Evolutionary conservation across 2,888 invertebrate genomes (phyloP), one percentile per base, ranked within the genome.

Genomic region (Synanthedon tipuliformis): DNA sequence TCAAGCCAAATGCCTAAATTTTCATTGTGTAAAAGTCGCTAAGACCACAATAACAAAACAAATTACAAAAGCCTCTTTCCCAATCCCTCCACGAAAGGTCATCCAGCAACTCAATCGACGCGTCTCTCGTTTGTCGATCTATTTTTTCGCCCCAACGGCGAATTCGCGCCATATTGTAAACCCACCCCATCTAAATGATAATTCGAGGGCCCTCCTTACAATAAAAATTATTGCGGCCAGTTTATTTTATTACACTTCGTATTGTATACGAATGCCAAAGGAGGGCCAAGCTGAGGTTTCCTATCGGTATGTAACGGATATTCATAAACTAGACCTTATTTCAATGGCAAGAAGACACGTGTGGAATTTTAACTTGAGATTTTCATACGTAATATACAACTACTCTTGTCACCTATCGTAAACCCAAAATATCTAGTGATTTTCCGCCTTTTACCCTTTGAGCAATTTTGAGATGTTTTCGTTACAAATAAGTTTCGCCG

Each of bases 101-200:
- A 70, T 75, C 74, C 77, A 71, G 75, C 75, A 75, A 75, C 75
- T 75, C 78, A 78, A 79, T 78, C 70, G 77, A 68, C 68, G 69
- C 70, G 69, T 66, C 65, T 63, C 69, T 70, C 60, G 70, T 70
- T 63, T 62, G 60, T 34, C 71, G 69, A 74, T 78, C 68, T 75
- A 72, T 78, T 77, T 82, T 77, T 74, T 75, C 65, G 51, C 50
- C 66, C 65, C 70, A 61, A 65, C 62, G 63, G 66, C 68, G 66
- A 75, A 82, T 80, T 77, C 75, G 69, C 78, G 81, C 82, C 82
- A 81, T 82, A 85, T 82, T 85, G 84, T 73, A 63, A 61, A 62
- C 73, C 73, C 79, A 69, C 80, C 83, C 85, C 80, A 86, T 86
- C 83, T 86, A 85, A 86, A 86, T 86, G 85, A 86, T 86, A 86